Evolutionary conservation across 2,113 vertebrate genomes (phyloP).

Genomic region (Caracal caracal): DNA sequence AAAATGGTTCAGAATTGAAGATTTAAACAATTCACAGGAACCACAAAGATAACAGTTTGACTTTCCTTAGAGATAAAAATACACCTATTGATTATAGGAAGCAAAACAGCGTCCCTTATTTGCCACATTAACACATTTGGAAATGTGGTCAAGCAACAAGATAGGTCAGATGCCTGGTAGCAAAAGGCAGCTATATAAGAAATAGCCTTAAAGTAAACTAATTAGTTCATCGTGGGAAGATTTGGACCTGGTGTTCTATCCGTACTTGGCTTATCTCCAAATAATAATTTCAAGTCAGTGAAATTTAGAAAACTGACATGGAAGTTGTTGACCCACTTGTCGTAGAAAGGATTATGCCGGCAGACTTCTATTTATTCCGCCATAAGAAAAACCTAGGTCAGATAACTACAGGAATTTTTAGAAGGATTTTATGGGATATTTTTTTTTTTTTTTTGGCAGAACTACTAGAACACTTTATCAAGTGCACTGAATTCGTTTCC

Average conservation of each 20-base stretch:
- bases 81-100: background rate
- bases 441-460: background rate
- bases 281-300: conserved; percentile 30
- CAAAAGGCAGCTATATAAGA: background rate
- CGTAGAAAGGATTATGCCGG: background rate
- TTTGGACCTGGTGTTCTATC: background rate
- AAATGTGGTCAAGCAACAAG: background rate
- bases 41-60: background rate
- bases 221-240: background rate
- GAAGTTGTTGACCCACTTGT: background rate
- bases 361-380: conserved; percentile 25
- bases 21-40: background rate
- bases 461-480: background rate
- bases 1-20: conserved; percentile 14
- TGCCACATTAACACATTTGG: background rate
- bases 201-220: background rate
- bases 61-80: conserved; percentile 33
- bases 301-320: background rate
- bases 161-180: background rate
- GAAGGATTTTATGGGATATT: background rate
- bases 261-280: background rate
- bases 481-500: background rate
- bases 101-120: background rate
- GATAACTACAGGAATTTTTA: conserved; percentile 33
- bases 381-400: conserved; percentile 6